phyloP scores from a whole-genome alignment of 2,797 vertebrate species.

The Sciurus carolinensis region DNA sequence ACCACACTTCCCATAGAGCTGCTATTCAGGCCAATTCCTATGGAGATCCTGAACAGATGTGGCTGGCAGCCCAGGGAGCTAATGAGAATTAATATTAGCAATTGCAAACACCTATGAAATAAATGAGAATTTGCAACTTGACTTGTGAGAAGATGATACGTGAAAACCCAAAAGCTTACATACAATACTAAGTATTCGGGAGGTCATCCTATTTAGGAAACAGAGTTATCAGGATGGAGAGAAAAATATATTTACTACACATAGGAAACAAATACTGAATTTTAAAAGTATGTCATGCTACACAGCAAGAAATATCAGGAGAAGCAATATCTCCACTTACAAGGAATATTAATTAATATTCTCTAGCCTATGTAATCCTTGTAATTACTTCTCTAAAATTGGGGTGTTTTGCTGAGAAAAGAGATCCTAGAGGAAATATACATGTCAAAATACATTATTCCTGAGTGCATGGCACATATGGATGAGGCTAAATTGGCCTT shows the following conservation, averaged over 20 bases:
- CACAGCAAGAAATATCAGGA: conserved; percentile 33
- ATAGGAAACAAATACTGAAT: conserved; percentile 46
- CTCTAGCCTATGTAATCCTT: conserved; percentile 72
- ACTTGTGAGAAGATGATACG: conserved; percentile 73
- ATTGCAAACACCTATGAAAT: conserved; percentile 70
- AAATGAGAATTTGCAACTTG: conserved; percentile 78
- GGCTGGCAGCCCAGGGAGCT: conserved; percentile 61
- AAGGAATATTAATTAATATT: conserved; percentile 82
- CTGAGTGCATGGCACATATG: conserved; percentile 8
- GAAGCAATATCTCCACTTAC: conserved; percentile 64
- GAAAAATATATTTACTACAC: conserved; percentile 51
- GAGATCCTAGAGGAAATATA: conserved; percentile 75
- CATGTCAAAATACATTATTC: conserved; percentile 79
- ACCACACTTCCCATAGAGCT: conserved; percentile 55
- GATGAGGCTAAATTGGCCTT: conserved; percentile 57
- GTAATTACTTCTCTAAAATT: conserved; percentile 77
- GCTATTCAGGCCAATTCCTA: conserved; percentile 49
- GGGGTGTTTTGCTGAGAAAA: conserved; percentile 72
- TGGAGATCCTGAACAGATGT: conserved; percentile 67
- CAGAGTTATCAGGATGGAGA: conserved; percentile 13
- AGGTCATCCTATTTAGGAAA: neutral
- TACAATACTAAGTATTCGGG: conserved; percentile 25
- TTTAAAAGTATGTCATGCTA: conserved; percentile 55
- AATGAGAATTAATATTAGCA: conserved; percentile 84
- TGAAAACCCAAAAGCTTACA: conserved; percentile 63